Conservation (phyloP, 2,113 vertebrate species). For the Chlorodrepanis virens region DNA sequence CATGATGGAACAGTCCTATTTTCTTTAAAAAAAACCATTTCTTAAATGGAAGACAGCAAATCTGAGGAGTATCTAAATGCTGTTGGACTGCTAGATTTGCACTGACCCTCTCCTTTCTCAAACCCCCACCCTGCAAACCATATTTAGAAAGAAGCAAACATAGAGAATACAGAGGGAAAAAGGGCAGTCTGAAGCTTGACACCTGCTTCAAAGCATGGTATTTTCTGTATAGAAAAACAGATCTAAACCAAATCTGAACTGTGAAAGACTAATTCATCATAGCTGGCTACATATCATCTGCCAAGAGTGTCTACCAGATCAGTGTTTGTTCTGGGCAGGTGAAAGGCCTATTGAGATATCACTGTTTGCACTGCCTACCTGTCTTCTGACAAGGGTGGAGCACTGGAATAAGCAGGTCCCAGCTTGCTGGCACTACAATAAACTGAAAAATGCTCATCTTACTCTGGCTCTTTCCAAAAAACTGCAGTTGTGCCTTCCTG, state of each 20-base stretch:
- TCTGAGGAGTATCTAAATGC: background rate
- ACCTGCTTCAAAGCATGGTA: background rate
- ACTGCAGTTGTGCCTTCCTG: background rate
- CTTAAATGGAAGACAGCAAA: background rate
- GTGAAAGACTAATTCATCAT: background rate
- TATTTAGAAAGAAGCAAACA: background rate
- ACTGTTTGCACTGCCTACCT: background rate
- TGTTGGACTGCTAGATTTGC: background rate
- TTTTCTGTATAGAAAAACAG: background rate
- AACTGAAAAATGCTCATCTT: background rate
- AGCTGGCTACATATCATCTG: background rate
- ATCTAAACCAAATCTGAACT: background rate
- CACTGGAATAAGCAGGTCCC: background rate
- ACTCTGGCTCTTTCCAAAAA: background rate
- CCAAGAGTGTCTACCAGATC: background rate
- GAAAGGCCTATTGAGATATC: slow-evolving; percentile 1
- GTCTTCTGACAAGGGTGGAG: slow-evolving; percentile 1
- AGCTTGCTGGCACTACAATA: background rate
- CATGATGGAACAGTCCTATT: background rate
- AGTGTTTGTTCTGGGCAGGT: background rate
- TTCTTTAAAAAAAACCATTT: background rate
- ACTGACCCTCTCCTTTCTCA: background rate
- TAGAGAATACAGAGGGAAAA: background rate
- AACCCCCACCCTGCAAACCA: background rate
- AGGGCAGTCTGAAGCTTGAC: background rate